These are phyloP conservation scores for Melinaea marsaeus DNA, from an alignment of 2,888 invertebrate genomes.

Conservation along the genomic window DNA sequence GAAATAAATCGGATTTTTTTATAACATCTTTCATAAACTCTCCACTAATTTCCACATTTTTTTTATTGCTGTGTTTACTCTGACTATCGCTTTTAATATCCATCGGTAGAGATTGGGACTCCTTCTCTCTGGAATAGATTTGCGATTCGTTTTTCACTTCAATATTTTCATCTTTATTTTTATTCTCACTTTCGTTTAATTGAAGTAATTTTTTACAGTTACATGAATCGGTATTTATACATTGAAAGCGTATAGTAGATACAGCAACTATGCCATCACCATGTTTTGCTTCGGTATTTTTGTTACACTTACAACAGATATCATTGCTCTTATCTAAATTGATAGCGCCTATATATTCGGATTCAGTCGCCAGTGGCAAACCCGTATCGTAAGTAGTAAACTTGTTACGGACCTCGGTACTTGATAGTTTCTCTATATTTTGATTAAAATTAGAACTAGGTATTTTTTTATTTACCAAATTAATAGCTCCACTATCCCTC, in stretches of 20 bases:
- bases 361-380: constrained; percentile 41
- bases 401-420: constrained; percentile 15
- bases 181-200: constrained; percentile 19
- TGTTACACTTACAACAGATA: constrained; percentile 41
- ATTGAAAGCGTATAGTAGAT: constrained; percentile 33
- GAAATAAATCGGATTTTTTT: constrained; percentile 34
- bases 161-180: constrained; percentile 13
- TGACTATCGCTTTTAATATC: constrained; percentile 12
- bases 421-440: constrained; percentile 3
- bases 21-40: constrained; percentile 28
- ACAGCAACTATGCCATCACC: constrained; percentile 14
- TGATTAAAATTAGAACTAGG: not conserved
- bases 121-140: constrained; percentile 13
- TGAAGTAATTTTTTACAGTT: constrained; percentile 34
- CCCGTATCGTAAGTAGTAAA: constrained; percentile 19
- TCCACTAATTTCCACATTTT: constrained; percentile 17
- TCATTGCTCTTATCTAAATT: constrained; percentile 61
- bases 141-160: constrained; percentile 17
- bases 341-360: constrained; percentile 57
- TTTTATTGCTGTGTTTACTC: constrained; percentile 14
- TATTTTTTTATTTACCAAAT: not conserved
- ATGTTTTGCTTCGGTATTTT: constrained; percentile 18
- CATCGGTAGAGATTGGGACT: constrained; percentile 5
- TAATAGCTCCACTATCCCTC: constrained; percentile 9
- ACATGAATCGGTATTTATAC: constrained; percentile 39